Base-by-base conservation (phyloP, 2,797 vertebrate species). In the Ispidina lecontei region DNA sequence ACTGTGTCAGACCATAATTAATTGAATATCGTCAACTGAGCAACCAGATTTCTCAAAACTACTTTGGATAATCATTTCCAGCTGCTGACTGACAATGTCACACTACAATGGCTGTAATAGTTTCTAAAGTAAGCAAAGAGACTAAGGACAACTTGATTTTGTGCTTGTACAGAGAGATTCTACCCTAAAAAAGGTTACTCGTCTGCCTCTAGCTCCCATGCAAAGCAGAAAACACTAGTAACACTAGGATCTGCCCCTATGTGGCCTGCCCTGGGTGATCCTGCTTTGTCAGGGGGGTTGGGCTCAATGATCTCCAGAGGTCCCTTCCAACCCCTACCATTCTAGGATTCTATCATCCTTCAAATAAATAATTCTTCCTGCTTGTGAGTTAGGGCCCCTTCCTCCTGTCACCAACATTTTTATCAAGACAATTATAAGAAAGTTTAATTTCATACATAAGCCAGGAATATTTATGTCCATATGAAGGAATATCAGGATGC, bases 81-180 rank as follows among this genome's bases (percentile, higher is more conserved):
- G 43, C 55, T 62, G 55, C 10, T 54, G 25, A 29, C 25, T 37
- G 54, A 39, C 22, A 25, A 5, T 5, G 46, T 25, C 46, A 59
- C 0, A 0, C 26, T 46, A 6, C 12, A 62, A 7, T 8, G 35
- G 23, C 6, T 70, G 2, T 20, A 26, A 29, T 0, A 63, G 5
- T 7, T 54, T 12, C 33, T 75, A 41, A 65, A 75, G 9, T 23
- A 20, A 74, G 14, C 6, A 81, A 58, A 81, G 89, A 55, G 8
- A 46, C 62, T 23, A 47, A 47, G 6, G n/a, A 39, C 18, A 20
- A 9, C 1, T 70, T 15, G 8, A 39, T 44, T 46, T 28, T 23
- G 29, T 52, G 18, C 21, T 71, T 56, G 7, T 26, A 60, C 35
- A 54, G 29, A 64, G 28, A 55, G 0, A 29, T 1, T 68, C 17